These are phyloP conservation scores for Heterocephalus glaber DNA, from an alignment of 2,113 vertebrate species.

Conservation along the genomic window DNA sequence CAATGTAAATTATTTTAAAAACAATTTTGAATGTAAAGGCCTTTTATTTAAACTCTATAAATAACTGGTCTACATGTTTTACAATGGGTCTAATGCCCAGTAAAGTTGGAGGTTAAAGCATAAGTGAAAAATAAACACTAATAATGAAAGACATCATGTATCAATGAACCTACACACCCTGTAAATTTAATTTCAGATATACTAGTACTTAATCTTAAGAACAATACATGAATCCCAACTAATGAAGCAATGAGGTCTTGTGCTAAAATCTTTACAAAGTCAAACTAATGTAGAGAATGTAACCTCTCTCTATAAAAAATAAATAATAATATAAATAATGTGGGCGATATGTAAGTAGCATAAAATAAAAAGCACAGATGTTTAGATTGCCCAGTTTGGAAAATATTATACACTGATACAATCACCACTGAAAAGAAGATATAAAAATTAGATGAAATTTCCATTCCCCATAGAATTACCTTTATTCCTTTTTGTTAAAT, in stretches of 20 bases:
- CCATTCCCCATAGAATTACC: neutral
- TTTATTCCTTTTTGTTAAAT: neutral
- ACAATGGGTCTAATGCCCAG: neutral
- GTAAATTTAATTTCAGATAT: constrained; percentile 37
- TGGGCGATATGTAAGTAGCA: neutral
- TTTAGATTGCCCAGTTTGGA: neutral
- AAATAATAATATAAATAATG: neutral
- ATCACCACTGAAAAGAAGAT: neutral
- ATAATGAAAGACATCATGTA: neutral
- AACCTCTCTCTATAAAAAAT: neutral
- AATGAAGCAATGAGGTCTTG: neutral
- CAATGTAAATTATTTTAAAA: constrained; percentile 9
- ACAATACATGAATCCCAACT: neutral
- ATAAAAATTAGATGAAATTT: neutral
- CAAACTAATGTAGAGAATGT: neutral
- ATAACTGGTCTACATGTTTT: neutral
- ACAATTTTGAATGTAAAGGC: neutral
- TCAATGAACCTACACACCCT: neutral
- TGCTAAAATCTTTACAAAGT: neutral
- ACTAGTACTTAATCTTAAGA: neutral
- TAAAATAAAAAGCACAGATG: neutral
- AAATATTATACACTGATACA: neutral
- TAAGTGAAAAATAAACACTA: neutral
- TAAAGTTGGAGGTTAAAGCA: neutral
- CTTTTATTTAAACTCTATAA: constrained; percentile 44